A percentile compares a stretch with the other conserved stretches of the same genome.
phyloP scores from a whole-genome alignment of 2,888 invertebrate genomes.

The Hydrotaea cyrtoneurina region DNA sequence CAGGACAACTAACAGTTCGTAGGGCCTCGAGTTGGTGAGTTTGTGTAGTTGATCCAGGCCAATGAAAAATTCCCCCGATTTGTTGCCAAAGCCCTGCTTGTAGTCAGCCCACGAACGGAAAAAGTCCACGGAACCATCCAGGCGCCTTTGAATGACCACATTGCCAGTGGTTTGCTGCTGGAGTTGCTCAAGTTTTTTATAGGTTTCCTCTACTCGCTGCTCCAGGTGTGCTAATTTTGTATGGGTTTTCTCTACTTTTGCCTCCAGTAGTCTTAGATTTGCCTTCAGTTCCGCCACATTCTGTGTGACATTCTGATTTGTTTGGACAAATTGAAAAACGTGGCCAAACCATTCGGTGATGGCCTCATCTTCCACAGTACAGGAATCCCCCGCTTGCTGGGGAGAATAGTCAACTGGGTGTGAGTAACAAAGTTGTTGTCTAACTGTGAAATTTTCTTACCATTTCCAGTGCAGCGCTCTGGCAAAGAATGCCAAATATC shows the following conservation, averaged over 20 bases:
- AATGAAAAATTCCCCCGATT: slow-evolving; percentile 86
- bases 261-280: background rate
- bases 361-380: background rate
- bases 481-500: too few relatives aligned
- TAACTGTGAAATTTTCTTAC: too few relatives aligned
- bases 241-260: background rate
- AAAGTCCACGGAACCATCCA: too few relatives aligned
- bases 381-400: background rate
- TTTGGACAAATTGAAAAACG: background rate
- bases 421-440: too few relatives aligned
- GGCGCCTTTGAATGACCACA: too few relatives aligned
- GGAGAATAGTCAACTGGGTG: background rate
- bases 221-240: too few relatives aligned
- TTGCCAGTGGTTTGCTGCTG: too few relatives aligned
- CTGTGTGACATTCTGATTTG: background rate
- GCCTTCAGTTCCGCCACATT: background rate
- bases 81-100: slow-evolving; percentile 86
- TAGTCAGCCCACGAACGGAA: slow-evolving; percentile 79
- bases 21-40: slow-evolving; percentile 73
- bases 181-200: background rate
- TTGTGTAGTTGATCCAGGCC: slow-evolving; percentile 85
- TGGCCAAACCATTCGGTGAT: background rate
- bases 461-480: too few relatives aligned
- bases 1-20: too few relatives aligned
- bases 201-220: background rate